Base-by-base conservation (phyloP, 2,888 invertebrate species). In the Griposia aprilina region DNA sequence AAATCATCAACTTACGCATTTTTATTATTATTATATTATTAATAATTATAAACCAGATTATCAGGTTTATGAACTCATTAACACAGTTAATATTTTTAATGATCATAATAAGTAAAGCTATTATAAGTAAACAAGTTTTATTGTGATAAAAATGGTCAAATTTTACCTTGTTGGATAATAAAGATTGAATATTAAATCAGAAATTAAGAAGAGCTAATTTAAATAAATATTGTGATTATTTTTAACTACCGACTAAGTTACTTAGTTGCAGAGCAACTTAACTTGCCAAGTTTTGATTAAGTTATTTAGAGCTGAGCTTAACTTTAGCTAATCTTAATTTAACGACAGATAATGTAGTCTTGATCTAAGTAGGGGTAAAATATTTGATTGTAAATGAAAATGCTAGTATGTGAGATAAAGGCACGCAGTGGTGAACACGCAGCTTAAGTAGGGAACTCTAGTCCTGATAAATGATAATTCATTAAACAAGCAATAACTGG, bases 211-310 rank as follows among this genome's bases (percentile, higher is more conserved):
- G 41, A 59, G 45, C 45, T 63, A 7, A 48, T 80, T 76, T 52
- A 45, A 68, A 81, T 76, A 69, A 76, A 59, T 0, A 26, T 50
- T 52, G 15, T 26, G 17, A 63, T 65, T 23, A 76, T 63, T 68
- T 52, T 68, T 63, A 48, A 69, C 45, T 69, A 55, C 36, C 23
- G 17, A 48, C 15, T 67, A 55, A 36, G 11, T 30, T 30, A 67
- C 15, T 68, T 63, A 45, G 57, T 63, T 75, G 80, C 11, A 57
- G 30, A n/a, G 30, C 10, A 73, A 71, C 11, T 78, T 79, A 30
- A 79, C 41, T 30, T 26, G 48, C 7, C 57, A 50, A 57, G 48
- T 45, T 52, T 80, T 36, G 59, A 73, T 72, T 52, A 80, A 79
- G 45, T 66, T 52, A 10, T 45, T 66, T 11, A 57, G 10, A 20